Conservation (phyloP, 2,113 vertebrate species). For the Poeciliopsis occidentalis region DNA sequence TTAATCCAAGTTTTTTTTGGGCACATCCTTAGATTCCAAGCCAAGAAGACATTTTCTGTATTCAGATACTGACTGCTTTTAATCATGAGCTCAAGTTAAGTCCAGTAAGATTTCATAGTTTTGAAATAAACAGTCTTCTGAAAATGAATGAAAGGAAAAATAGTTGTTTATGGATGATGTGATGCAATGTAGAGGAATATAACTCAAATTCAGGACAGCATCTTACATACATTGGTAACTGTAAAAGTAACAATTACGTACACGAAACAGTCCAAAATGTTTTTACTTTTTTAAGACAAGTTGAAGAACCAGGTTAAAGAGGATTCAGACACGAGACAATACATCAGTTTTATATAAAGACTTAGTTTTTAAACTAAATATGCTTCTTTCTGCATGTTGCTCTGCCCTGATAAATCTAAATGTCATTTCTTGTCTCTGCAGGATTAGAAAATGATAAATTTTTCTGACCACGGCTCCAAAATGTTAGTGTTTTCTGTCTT, state of each 20-base stretch:
- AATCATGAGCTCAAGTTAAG: background rate
- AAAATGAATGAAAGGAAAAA: no score
- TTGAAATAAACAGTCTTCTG: background rate
- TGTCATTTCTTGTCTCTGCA: no score
- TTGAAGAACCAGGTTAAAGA: no score
- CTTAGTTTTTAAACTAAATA: no score
- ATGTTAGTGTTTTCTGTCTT: background rate
- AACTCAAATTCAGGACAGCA: no score
- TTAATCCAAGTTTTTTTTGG: conserved; percentile 22
- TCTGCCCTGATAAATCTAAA: no score
- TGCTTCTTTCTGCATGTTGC: no score
- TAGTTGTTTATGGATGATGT: background rate
- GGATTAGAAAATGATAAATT: background rate
- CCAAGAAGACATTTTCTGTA: conserved; percentile 2
- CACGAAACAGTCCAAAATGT: background rate
- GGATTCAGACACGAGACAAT: no score
- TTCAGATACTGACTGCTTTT: background rate
- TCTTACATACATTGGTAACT: no score
- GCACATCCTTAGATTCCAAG: conserved; percentile 1
- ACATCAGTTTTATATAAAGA: no score
- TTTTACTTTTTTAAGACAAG: no score
- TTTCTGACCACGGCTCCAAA: background rate
- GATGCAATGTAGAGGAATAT: background rate
- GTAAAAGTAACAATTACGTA: background rate
- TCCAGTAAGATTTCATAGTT: background rate